phyloP scores from a whole-genome alignment of 2,113 vertebrate genomes.

The Copsychus sechellarum region DNA sequence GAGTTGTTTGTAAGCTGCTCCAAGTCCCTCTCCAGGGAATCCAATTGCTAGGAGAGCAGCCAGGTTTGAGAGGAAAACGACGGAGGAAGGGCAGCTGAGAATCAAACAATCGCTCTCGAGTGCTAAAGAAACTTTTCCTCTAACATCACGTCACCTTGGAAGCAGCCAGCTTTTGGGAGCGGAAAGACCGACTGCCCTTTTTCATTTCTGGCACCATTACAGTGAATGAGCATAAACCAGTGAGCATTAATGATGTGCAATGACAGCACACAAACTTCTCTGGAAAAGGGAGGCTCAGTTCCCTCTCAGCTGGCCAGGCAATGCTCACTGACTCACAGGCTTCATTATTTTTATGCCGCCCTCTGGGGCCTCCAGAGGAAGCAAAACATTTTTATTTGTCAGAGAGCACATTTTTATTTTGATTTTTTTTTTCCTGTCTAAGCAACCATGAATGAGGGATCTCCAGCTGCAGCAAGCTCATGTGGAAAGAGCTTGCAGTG shows the following conservation, averaged over 20 bases:
- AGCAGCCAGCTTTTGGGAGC: constrained; percentile 3
- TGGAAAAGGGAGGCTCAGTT: constrained; percentile 7
- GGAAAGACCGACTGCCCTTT: constrained; percentile 3
- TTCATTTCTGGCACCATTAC: constrained; percentile 41
- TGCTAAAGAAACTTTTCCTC: not conserved
- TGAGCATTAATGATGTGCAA: constrained; percentile 21
- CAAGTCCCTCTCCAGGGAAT: constrained; percentile 36
- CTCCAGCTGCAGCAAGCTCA: constrained; percentile 21
- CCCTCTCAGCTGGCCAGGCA: constrained; percentile 37
- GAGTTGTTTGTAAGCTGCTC: constrained; percentile 41
- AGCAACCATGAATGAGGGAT: constrained; percentile 44
- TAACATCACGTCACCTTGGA: not conserved
- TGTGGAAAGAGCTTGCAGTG: not conserved
- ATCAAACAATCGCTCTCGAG: not conserved
- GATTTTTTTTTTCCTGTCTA: not conserved
- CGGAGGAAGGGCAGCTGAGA: constrained; percentile 24
- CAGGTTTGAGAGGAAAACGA: constrained; percentile 31
- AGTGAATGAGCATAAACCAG: constrained; percentile 36
- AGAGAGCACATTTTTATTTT: constrained; percentile 12
- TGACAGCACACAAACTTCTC: constrained; percentile 52
- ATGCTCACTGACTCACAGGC: constrained; percentile 44
- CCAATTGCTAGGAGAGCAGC: not conserved
- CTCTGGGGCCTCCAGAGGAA: constrained; percentile 56
- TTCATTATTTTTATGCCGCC: constrained; percentile 26
- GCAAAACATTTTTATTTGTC: constrained; percentile 57